These are phyloP conservation scores for Perizoma flavofasciatum DNA, from an alignment of 2,888 invertebrate genomes.

Conservation along the genomic window DNA sequence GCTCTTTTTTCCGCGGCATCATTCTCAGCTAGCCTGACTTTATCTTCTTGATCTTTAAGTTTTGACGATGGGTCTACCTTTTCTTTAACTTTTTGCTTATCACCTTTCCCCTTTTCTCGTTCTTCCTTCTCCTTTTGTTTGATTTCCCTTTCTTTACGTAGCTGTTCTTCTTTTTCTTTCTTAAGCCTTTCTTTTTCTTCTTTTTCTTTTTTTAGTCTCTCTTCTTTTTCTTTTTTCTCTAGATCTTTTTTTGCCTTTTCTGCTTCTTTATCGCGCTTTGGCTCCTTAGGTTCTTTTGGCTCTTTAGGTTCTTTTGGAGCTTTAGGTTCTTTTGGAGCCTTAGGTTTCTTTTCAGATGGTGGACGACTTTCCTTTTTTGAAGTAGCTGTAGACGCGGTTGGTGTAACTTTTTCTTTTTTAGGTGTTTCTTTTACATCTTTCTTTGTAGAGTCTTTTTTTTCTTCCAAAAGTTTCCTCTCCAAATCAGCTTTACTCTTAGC, in stretches of 20 bases:
- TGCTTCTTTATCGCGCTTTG: conserved; percentile 8
- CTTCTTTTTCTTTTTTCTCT: conserved; percentile 29
- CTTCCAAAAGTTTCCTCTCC: conserved; percentile 31
- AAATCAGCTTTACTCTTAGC: conserved; percentile 34
- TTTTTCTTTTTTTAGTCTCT: conserved; percentile 4
- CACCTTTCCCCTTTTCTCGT: conserved; percentile 4
- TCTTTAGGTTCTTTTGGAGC: conserved; percentile 7
- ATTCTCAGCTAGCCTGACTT: conserved; percentile 1
- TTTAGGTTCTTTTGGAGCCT: conserved; percentile 4
- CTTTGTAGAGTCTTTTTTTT: conserved; percentile 28
- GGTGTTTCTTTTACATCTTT: conserved; percentile 7
- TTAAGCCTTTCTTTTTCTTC: conserved; percentile 22
- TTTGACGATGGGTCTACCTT: background rate
- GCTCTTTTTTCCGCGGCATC: conserved; percentile 6
- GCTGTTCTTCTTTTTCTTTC: conserved; percentile 30
- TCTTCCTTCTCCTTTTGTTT: conserved; percentile 10
- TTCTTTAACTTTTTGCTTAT: conserved; percentile 2
- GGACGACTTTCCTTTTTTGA: conserved; percentile 17
- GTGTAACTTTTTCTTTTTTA: conserved; percentile 9
- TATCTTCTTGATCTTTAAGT: conserved; percentile 1
- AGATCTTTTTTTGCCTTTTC: conserved; percentile 18
- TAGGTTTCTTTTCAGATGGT: conserved; percentile 2
- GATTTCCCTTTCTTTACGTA: conserved; percentile 15
- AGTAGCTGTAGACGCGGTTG: conserved; percentile 12
- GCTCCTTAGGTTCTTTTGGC: background rate